Evolutionary conservation across 2,888 invertebrate genomes (phyloP).

Genomic region (Pristionchus japonicus): DNA sequence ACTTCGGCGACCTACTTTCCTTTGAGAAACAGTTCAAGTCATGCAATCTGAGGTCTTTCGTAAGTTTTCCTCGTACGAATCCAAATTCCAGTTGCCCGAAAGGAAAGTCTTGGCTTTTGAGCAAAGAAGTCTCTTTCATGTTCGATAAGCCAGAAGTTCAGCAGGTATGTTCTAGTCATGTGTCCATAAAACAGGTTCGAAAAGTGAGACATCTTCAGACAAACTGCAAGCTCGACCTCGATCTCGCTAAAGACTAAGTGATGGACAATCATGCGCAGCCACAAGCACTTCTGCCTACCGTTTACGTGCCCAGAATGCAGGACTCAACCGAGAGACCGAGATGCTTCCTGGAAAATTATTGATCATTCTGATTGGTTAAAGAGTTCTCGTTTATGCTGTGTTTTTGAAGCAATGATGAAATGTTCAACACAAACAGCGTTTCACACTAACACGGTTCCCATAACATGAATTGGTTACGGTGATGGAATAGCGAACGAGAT

Average conservation of each 20-base stretch:
- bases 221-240: not conserved
- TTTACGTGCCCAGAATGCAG: not conserved
- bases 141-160: not conserved
- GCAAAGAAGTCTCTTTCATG: not conserved
- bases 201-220: not conserved
- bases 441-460: no score
- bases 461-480: no score
- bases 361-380: no score
- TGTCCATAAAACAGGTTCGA: no score
- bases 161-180: not conserved
- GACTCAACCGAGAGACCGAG: not conserved
- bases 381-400: no score
- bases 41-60: not conserved
- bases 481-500: no score
- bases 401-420: no score
- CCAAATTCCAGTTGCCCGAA: not conserved
- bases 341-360: not conserved
- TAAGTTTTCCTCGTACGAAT: no score
- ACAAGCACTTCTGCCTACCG: not conserved
- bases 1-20: not conserved
- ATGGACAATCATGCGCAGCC: not conserved
- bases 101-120: not conserved
- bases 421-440: no score
- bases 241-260: not conserved
- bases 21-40: not conserved